Conservation (phyloP, 2,797 vertebrate species). For the Triplophysa yarkandensis region DNA sequence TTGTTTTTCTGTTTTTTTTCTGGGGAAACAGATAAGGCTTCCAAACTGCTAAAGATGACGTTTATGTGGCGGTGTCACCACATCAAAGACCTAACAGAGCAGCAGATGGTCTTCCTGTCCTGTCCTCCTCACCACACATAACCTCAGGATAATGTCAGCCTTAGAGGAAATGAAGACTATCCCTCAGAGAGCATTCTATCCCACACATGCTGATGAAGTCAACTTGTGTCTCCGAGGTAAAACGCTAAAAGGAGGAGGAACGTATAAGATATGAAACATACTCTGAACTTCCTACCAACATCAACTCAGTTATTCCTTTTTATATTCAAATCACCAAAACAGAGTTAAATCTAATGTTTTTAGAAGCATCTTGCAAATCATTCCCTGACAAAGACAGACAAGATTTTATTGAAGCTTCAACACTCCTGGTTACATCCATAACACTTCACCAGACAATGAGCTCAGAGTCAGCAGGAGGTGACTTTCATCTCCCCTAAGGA, state of each 20-base stretch:
- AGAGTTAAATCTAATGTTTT: no score
- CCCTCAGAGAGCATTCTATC: constrained; percentile 30
- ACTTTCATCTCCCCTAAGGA: constrained; percentile 54
- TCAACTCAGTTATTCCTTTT: background rate
- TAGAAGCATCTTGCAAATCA: background rate
- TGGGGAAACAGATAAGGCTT: constrained; percentile 26
- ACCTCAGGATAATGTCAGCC: constrained; percentile 53
- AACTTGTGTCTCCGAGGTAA: constrained; percentile 19
- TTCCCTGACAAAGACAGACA: constrained; percentile 17
- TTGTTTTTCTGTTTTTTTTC: background rate
- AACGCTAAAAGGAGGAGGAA: background rate
- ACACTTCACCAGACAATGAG: constrained; percentile 41
- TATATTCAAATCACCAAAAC: no score
- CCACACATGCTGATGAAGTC: background rate
- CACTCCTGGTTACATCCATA: constrained; percentile 49
- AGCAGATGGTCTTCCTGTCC: constrained; percentile 60
- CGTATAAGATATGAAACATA: no score
- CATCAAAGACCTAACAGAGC: constrained; percentile 54
- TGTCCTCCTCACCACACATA: constrained; percentile 40
- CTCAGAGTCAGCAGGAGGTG: constrained; percentile 48
- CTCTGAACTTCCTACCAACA: background rate
- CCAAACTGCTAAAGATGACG: constrained; percentile 19
- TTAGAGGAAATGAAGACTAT: constrained; percentile 34
- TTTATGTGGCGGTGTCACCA: constrained; percentile 41
- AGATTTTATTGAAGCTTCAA: constrained; percentile 50